Percentiles rank a stretch among this genome's conserved stretches.
phyloP scores from a whole-genome alignment of 2,888 invertebrate genomes.

The Zygothrica quintamaculata region DNA sequence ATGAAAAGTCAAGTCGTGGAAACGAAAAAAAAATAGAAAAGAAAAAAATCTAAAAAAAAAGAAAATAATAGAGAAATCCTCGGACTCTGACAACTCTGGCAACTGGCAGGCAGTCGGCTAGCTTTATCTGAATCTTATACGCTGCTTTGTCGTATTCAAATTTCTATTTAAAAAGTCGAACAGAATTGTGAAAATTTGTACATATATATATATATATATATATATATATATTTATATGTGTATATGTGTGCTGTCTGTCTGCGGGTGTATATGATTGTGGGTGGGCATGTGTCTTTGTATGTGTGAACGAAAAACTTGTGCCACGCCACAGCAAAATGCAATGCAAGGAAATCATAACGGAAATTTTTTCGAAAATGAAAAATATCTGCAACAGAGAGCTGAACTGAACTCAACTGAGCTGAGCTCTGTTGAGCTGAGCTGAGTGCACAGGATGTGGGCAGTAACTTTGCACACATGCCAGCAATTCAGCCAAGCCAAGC shows the following conservation, averaged over 20 bases:
- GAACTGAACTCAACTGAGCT: too few species aligned
- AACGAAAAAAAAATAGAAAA: constrained; percentile 17
- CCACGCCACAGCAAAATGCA: constrained; percentile 55
- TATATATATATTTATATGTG: constrained; percentile 11
- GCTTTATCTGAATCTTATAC: constrained; percentile 75
- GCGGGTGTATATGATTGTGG: too few species aligned
- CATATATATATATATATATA: too few species aligned
- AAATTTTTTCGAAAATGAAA: constrained; percentile 74
- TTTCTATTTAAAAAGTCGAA: constrained; percentile 61
- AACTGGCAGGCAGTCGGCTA: constrained; percentile 38
- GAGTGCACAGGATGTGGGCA: constrained; percentile 65
- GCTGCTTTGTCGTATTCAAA: constrained; percentile 73
- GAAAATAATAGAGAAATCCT: constrained; percentile 45
- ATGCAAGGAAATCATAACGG: constrained; percentile 77
- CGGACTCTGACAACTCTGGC: constrained; percentile 44
- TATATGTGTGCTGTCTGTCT: constrained; percentile 15
- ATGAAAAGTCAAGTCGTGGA: constrained; percentile 54
- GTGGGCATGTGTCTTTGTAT: constrained; percentile 6
- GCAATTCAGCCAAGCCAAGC: constrained; percentile 43
- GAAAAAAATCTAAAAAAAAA: constrained; percentile 1
- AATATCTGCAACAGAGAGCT: constrained; percentile 52
- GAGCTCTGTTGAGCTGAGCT: too few species aligned
- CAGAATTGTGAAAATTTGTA: constrained; percentile 19
- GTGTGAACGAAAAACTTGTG: constrained; percentile 43
- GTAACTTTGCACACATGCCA: constrained; percentile 72